These are phyloP conservation scores for Phataginus tricuspis DNA, from an alignment of 2,797 vertebrate genomes.

Conservation along the genomic window DNA sequence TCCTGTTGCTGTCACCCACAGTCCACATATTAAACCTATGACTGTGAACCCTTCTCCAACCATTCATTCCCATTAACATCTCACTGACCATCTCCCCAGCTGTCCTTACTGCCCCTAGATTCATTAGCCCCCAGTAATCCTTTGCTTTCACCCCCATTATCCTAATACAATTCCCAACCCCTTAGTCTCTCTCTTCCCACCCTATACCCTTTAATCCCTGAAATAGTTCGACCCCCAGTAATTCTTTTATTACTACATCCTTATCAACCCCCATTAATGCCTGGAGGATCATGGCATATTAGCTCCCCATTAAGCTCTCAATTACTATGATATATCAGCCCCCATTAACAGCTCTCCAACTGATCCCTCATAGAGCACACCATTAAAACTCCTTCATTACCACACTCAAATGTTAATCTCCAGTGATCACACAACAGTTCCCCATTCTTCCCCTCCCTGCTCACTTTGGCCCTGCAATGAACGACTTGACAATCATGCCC, in stretches of 20 bases:
- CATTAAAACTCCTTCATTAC: not conserved
- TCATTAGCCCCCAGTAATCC: not conserved
- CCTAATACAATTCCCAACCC: not conserved
- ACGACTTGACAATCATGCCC: not conserved
- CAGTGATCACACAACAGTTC: not conserved
- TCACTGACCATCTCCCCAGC: not conserved
- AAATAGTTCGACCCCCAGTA: not conserved
- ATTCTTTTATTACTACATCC: not conserved
- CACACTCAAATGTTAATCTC: not conserved
- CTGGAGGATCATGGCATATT: not conserved
- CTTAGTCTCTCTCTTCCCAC: not conserved
- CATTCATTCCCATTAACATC: not conserved
- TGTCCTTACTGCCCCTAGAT: not conserved
- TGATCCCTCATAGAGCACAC: not conserved
- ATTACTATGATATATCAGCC: slow-evolving; percentile 3
- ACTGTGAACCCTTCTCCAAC: not conserved
- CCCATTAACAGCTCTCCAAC: not conserved
- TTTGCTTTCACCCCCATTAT: not conserved
- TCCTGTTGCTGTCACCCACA: not conserved
- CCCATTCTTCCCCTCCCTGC: not conserved
- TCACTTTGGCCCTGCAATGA: not conserved
- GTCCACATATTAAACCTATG: not conserved
- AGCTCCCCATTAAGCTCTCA: slow-evolving; percentile 9
- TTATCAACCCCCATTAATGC: not conserved
- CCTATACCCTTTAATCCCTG: not conserved